Evolutionary conservation across 2,888 invertebrate genomes (phyloP), one percentile per base, ranked within the genome.

Genomic region (Acronicta leporina): DNA sequence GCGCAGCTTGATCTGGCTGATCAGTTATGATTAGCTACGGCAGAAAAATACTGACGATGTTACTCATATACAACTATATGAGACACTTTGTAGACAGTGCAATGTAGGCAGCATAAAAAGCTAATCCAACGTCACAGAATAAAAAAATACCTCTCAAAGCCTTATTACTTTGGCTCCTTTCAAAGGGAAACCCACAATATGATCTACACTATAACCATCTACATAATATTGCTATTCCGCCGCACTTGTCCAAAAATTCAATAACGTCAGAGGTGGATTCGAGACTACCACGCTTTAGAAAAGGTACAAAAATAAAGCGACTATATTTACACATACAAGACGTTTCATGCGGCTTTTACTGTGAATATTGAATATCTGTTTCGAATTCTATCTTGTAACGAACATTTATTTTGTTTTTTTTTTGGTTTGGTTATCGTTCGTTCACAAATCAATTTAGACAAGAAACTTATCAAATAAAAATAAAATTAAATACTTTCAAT

Each of bases 141-240:
- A 63, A 58, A 68, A 58, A 68, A 49, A 20, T 42, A 44, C 44
- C 48, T 48, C 8, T 20, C 20, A 52, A 43, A 60, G 11, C 38
- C n/a, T 52, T 66, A 51, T 53, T 63, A 55, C 45, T 42, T n/a
- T 46, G 20, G 43, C 11, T 35, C 25, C 6, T 61, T 61, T 61
- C 46, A 68, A 61, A 61, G 30, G 50, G 53, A 14, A 53, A 16
- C 49, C 49, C 40, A 60, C 57, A 64, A 70, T 67, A 67, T 53
- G 50, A 38, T 30, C 40, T 42, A 56, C 42, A 55, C 48, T 52
- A 49, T 54, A 59, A 54, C 51, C 40, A 42, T 69, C 40, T 44
- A 51, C 56, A 73, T 71, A 71, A 74, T 75, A 66, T 57, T 16
- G 25, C 47, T 44, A 57, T 63, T 49, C 43, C 46, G 53, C 41